Conservation (phyloP, 1,140 invertebrate species). For the Eumeta japonica region DNA sequence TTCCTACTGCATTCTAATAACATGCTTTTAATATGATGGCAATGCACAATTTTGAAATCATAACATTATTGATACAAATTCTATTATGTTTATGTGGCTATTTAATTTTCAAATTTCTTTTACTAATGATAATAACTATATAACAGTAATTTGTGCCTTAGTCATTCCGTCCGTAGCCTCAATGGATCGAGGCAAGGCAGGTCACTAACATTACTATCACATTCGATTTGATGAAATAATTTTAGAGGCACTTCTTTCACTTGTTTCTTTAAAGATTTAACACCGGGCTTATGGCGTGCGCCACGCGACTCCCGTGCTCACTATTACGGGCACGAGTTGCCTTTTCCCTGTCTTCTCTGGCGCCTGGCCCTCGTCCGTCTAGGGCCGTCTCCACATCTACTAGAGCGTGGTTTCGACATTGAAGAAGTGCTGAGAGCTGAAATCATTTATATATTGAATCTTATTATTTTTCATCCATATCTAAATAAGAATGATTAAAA, state of each 20-base stretch:
- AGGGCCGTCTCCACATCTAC: constrained; percentile 46
- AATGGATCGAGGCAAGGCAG: constrained; percentile 39
- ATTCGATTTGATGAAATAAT: constrained; percentile 40
- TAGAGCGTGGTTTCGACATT: constrained; percentile 42
- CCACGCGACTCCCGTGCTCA: constrained; percentile 13
- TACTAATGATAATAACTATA: constrained; percentile 36
- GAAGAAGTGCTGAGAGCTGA: constrained; percentile 40
- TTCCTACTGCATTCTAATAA: too few relatives aligned
- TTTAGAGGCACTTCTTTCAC: constrained; percentile 40
- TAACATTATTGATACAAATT: too few relatives aligned
- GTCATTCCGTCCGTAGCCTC: constrained; percentile 42
- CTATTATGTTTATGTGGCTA: too few relatives aligned
- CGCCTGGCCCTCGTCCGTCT: constrained; percentile 37
- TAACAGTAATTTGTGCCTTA: constrained; percentile 35
- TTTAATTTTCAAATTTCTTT: too few relatives aligned
- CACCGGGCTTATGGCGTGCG: constrained; percentile 4
- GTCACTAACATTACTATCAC: constrained; percentile 23
- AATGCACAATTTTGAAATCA: too few relatives aligned
- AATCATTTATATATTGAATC: constrained; percentile 7
- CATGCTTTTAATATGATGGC: too few relatives aligned
- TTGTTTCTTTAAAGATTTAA: constrained; percentile 16
- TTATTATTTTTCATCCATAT: too few relatives aligned
- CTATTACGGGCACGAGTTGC: constrained; percentile 29
- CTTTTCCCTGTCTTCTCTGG: constrained; percentile 17
- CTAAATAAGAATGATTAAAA: constrained; percentile 1